Evolutionary conservation across 2,888 invertebrate genomes (phyloP).

Genomic region (Eurytoma californica): DNA sequence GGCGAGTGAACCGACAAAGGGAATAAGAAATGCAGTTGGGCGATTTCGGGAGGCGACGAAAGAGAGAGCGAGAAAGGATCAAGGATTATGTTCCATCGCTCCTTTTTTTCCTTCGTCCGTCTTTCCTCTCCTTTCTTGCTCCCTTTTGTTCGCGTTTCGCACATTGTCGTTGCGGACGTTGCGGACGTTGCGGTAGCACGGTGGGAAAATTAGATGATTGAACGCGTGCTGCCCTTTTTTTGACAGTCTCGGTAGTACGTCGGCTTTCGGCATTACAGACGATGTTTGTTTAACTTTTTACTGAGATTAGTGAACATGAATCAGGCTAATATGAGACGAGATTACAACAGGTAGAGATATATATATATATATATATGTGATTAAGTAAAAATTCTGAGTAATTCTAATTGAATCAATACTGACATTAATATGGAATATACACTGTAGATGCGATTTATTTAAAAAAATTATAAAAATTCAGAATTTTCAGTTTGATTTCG

Average conservation of each 20-base stretch:
- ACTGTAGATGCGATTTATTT: no score
- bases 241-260: not conserved
- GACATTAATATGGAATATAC: no score
- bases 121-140: conserved; percentile 13
- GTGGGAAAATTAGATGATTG: conserved; percentile 55
- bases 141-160: conserved; percentile 50
- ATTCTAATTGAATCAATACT: no score
- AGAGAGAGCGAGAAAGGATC: conserved; percentile 21
- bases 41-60: conserved; percentile 33
- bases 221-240: conserved; percentile 3
- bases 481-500: not conserved
- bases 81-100: conserved; percentile 42
- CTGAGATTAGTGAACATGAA: no score
- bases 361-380: no score
- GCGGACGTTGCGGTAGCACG: conserved; percentile 29
- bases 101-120: conserved; percentile 22
- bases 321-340: no score
- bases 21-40: conserved; percentile 47
- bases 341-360: not conserved
- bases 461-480: no score
- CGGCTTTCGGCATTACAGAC: not conserved
- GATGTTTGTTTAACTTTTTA: not conserved
- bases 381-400: no score
- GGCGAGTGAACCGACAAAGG: conserved; percentile 39
- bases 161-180: conserved; percentile 48